Conservation (phyloP, 1,140 invertebrate genomes). For the Hyposmocoma kahamanoa region DNA sequence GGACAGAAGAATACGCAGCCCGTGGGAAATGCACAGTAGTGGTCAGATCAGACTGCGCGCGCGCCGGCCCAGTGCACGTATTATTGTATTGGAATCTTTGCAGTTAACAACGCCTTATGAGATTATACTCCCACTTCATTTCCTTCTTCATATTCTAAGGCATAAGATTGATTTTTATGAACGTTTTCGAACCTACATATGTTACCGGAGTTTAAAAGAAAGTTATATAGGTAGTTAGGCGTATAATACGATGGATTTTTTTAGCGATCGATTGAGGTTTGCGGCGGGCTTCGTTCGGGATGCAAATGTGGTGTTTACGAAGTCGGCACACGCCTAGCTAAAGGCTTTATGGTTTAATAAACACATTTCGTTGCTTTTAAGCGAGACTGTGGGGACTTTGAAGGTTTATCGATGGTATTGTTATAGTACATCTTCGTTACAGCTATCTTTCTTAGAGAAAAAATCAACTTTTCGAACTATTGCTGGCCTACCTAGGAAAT, state of each 20-base stretch:
- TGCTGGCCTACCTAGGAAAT: no score
- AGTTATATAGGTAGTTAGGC: conserved; percentile 41
- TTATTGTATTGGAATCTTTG: conserved; percentile 58
- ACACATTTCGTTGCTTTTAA: conserved; percentile 20
- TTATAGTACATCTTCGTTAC: no score
- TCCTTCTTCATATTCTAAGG: conserved; percentile 21
- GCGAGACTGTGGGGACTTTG: no score
- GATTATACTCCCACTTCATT: conserved; percentile 15
- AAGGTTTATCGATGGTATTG: no score
- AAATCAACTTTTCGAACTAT: no score
- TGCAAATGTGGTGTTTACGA: conserved; percentile 60
- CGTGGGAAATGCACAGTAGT: conserved; percentile 75
- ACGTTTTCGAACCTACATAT: not conserved
- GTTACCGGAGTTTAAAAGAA: conserved; percentile 12
- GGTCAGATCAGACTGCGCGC: conserved; percentile 69
- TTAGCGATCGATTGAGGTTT: conserved; percentile 66
- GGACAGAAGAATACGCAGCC: conserved; percentile 41
- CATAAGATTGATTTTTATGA: conserved; percentile 34
- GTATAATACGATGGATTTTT: conserved; percentile 63
- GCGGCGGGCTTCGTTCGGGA: conserved; percentile 49
- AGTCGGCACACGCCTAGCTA: conserved; percentile 53
- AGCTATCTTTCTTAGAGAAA: no score
- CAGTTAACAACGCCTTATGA: conserved; percentile 43
- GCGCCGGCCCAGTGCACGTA: conserved; percentile 68
- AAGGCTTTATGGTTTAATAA: conserved; percentile 31